phyloP scores from a whole-genome alignment of 2,888 invertebrate species.

The Neria commutata region DNA sequence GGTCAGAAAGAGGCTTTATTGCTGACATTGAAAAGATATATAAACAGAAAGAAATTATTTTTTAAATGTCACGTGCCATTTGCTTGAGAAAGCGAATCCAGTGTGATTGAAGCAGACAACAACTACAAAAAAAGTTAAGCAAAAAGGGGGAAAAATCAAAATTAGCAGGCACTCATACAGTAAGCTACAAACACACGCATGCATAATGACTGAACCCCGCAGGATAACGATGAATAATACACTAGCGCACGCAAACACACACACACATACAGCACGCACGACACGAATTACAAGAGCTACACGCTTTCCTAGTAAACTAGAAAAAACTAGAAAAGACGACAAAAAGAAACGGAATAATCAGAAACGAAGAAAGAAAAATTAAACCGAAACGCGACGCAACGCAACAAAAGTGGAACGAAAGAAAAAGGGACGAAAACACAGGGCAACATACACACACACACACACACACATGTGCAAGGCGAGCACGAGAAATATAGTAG shows the following conservation, averaged over 20 bases:
- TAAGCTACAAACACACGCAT: too few species aligned
- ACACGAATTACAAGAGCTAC: too few species aligned
- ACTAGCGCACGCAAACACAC: neutral
- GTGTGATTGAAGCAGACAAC: neutral
- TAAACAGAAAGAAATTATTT: too few species aligned
- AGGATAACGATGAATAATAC: neutral
- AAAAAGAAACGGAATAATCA: neutral
- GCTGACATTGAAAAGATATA: too few species aligned
- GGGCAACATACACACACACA: too few species aligned
- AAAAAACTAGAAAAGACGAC: neutral
- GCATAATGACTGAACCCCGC: neutral
- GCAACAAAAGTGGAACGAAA: neutral
- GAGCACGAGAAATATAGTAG: too few species aligned
- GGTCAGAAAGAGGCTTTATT: too few species aligned
- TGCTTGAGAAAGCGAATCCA: neutral
- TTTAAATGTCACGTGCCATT: too few species aligned
- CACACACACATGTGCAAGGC: too few species aligned
- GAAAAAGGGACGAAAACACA: neutral
- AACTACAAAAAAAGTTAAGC: neutral
- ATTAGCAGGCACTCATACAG: neutral
- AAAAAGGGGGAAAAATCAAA: neutral
- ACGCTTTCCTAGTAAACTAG: conserved; percentile 2
- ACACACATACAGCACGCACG: neutral
- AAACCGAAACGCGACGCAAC: too few species aligned
- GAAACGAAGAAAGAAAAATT: neutral